These are phyloP conservation scores for Ginglymostoma cirratum DNA, from an alignment of 2,113 vertebrate species.

Conservation along the genomic window DNA sequence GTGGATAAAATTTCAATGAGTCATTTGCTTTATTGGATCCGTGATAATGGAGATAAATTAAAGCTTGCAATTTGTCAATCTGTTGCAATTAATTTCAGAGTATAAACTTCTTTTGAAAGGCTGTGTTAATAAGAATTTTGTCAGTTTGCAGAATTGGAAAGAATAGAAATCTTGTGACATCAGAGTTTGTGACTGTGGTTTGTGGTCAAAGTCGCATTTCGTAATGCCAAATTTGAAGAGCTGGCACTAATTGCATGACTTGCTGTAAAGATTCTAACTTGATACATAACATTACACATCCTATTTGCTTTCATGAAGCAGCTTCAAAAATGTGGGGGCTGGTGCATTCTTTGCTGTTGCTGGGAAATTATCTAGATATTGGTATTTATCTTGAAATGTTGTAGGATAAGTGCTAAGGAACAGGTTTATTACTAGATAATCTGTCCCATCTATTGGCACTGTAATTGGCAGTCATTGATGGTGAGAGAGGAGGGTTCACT, in stretches of 20 bases:
- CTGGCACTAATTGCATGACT: not conserved
- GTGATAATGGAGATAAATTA: too few species aligned
- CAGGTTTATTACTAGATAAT: not conserved
- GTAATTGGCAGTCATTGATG: not conserved
- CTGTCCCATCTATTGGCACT: not conserved
- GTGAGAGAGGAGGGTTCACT: not conserved
- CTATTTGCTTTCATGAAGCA: not conserved
- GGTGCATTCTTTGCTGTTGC: not conserved
- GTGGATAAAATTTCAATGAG: not conserved
- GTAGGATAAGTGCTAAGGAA: not conserved
- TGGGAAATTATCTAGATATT: too few species aligned
- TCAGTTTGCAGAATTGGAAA: not conserved
- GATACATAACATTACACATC: not conserved
- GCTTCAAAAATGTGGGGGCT: not conserved
- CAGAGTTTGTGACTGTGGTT: not conserved
- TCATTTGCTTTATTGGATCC: not conserved
- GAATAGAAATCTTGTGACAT: not conserved
- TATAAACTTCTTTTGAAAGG: not conserved
- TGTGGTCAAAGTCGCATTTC: not conserved
- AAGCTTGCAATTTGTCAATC: not conserved
- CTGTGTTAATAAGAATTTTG: not conserved
- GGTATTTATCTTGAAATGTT: not conserved
- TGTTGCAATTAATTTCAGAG: conserved; percentile 8
- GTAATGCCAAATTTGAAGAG: not conserved
- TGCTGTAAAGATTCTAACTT: not conserved